phyloP scores from a whole-genome alignment of 2,888 invertebrate genomes.

The Cerastis leucographa region DNA sequence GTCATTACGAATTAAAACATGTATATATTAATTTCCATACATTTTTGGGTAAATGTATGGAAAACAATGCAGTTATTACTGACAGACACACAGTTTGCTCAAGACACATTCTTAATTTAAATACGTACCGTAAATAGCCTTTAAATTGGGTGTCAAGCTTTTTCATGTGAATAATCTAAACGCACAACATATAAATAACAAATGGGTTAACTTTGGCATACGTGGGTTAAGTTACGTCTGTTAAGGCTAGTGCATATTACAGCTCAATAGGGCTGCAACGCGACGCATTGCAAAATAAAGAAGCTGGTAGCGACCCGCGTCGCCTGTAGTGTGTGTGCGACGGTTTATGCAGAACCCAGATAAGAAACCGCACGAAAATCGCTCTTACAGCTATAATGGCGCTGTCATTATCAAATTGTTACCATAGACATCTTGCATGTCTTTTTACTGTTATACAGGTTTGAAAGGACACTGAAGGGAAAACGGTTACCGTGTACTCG shows the following conservation, averaged over 20 bases:
- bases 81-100: not conserved
- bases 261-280: not conserved
- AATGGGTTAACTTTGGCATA: conserved; percentile 54
- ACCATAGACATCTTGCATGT: not conserved
- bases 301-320: not conserved
- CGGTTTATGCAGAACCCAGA: not conserved
- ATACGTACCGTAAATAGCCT: conserved; percentile 24
- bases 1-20: not conserved
- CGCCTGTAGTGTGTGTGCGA: not conserved
- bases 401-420: not conserved
- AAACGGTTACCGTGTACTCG: too few relatives aligned
- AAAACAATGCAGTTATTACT: not conserved
- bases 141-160: conserved; percentile 61
- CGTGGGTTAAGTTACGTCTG: conserved; percentile 33
- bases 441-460: not conserved
- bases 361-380: not conserved
- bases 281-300: not conserved
- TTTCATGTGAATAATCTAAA: conserved; percentile 61
- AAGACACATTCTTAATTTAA: conserved; percentile 26
- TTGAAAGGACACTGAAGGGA: too few relatives aligned
- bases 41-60: conserved; percentile 10
- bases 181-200: conserved; percentile 53
- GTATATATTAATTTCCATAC: not conserved
- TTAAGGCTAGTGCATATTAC: conserved; percentile 35
- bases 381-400: not conserved